These are phyloP conservation scores for Drosophila murphyi DNA, from an alignment of 1,140 invertebrate genomes.

Conservation along the genomic window DNA sequence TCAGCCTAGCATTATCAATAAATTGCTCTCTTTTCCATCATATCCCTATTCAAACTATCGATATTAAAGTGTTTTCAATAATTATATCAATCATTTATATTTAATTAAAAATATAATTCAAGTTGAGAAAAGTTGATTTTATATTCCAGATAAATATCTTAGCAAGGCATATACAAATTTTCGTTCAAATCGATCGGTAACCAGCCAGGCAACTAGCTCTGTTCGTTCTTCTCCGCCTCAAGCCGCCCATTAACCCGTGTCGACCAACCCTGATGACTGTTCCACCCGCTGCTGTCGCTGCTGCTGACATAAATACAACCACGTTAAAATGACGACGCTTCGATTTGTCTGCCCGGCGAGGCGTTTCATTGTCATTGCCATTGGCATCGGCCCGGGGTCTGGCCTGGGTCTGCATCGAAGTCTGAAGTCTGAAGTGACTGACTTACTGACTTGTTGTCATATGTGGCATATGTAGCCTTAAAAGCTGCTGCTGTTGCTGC, in stretches of 20 bases:
- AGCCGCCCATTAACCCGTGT: not conserved
- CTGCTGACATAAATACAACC: not conserved
- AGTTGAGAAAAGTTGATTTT: too few species aligned
- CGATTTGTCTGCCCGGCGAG: constrained; percentile 64
- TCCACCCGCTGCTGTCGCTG: not conserved
- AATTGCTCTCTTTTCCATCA: too few species aligned
- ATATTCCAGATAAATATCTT: too few species aligned
- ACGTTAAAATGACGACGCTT: constrained; percentile 34
- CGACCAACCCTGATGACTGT: constrained; percentile 1
- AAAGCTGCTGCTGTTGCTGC: constrained; percentile 26
- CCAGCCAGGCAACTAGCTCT: not conserved
- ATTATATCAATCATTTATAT: not conserved
- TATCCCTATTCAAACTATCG: too few species aligned
- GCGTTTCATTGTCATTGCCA: constrained; percentile 64
- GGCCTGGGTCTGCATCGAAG: constrained; percentile 41
- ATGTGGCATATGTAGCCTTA: constrained; percentile 40
- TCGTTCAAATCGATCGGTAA: too few species aligned
- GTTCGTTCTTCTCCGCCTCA: not conserved
- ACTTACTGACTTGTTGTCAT: constrained; percentile 32
- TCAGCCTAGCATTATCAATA: too few species aligned
- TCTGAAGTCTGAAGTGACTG: constrained; percentile 3
- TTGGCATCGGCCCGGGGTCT: constrained; percentile 29
- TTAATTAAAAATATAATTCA: not conserved
- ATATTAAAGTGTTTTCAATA: not conserved
- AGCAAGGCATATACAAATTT: too few species aligned